Percentiles rank a stretch among this genome's conserved stretches.
phyloP scores from a whole-genome alignment of 1,140 invertebrate species.

The Drosophila watanabei region DNA sequence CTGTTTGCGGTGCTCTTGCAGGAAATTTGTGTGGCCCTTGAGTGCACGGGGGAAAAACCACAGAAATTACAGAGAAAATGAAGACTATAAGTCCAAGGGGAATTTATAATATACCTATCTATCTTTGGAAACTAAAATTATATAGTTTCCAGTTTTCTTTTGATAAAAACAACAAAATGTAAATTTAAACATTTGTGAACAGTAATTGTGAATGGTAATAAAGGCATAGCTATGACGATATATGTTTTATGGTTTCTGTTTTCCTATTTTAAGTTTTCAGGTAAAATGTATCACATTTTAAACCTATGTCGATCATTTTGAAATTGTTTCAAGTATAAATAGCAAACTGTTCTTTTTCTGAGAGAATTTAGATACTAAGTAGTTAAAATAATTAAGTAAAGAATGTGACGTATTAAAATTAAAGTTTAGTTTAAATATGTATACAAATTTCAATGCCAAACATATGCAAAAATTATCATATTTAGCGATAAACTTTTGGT shows the following conservation, averaged over 20 bases:
- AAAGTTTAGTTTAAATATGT: neutral
- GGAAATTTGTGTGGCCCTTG: slow-evolving; percentile 12
- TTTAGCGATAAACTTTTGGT: neutral
- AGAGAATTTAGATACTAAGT: neutral
- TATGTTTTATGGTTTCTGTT: neutral
- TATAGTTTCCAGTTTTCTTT: neutral
- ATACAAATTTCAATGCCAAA: neutral
- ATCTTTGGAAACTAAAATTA: neutral
- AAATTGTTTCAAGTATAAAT: neutral
- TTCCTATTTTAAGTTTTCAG: neutral
- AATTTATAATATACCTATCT: too few species aligned
- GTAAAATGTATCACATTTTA: neutral
- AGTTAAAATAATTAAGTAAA: neutral
- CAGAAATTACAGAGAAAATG: neutral
- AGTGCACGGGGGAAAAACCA: slow-evolving; percentile 10
- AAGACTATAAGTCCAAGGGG: neutral
- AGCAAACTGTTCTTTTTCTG: too few species aligned
- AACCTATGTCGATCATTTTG: neutral
- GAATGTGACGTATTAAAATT: neutral
- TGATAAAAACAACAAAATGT: neutral
- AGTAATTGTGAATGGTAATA: neutral
- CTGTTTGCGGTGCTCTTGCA: slow-evolving; percentile 30
- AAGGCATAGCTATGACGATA: neutral
- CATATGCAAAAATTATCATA: neutral
- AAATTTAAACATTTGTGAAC: neutral